Conservation (phyloP, 2,888 invertebrate genomes). For the Argyresthia albistria region DNA sequence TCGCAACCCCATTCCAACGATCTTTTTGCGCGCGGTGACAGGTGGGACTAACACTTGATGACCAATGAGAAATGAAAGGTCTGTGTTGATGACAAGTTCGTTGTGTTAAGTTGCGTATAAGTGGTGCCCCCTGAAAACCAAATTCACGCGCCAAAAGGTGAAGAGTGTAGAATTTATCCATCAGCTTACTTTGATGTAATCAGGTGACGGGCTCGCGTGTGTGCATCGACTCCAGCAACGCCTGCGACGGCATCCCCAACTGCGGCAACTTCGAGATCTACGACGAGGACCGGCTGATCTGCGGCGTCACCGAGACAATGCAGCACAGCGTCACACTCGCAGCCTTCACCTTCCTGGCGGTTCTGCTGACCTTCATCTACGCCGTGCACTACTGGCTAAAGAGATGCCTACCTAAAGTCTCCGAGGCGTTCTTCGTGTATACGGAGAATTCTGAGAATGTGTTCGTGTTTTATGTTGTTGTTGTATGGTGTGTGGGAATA, state of each 20-base stretch:
- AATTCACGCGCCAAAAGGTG: too few species aligned
- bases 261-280: slow-evolving; percentile 55
- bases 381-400: slow-evolving; percentile 52
- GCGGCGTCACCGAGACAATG: slow-evolving; percentile 26
- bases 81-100: too few species aligned
- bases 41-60: too few species aligned
- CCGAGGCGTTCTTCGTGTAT: slow-evolving; percentile 57
- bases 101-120: too few species aligned
- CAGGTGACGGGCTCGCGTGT: slow-evolving; percentile 47
- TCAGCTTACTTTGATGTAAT: too few species aligned
- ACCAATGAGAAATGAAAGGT: too few species aligned
- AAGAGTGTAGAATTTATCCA: too few species aligned
- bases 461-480: slow-evolving; percentile 17
- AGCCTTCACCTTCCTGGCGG: slow-evolving; percentile 40
- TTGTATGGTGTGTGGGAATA: neutral
- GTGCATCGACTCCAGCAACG: slow-evolving; percentile 44
- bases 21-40: too few species aligned
- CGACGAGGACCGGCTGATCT: slow-evolving; percentile 49
- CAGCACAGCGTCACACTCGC: slow-evolving; percentile 45
- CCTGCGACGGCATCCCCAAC: slow-evolving; percentile 56
- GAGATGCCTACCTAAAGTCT: slow-evolving; percentile 52
- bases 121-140: too few species aligned
- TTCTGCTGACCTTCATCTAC: slow-evolving; percentile 41
- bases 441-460: slow-evolving; percentile 48
- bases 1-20: too few species aligned